A percentile compares a stretch with the other conserved stretches of the same genome.
Conservation (phyloP, 1,140 invertebrate genomes). For the Zaprionus taronus region DNA sequence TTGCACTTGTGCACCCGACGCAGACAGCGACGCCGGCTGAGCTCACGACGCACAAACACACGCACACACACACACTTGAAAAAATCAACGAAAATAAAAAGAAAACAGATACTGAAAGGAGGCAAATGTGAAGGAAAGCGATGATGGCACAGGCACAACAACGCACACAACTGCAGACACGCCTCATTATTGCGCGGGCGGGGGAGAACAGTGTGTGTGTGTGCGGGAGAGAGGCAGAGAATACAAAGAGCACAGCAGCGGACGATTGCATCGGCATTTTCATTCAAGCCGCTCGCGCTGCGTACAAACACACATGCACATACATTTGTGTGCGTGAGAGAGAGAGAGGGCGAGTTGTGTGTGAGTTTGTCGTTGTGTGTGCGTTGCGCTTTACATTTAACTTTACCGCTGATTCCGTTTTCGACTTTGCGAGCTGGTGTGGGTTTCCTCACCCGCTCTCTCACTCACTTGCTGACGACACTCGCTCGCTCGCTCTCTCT, state of each 20-base stretch:
- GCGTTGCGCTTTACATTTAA: slow-evolving; percentile 61
- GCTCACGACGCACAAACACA: slow-evolving; percentile 39
- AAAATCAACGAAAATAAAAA: slow-evolving; percentile 57
- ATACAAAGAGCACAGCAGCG: slow-evolving; percentile 53
- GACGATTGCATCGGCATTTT: slow-evolving; percentile 80
- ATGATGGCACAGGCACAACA: slow-evolving; percentile 57
- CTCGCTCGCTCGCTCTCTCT: not conserved
- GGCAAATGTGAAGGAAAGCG: slow-evolving; percentile 70
- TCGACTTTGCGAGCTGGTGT: slow-evolving; percentile 52
- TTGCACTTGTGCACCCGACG: slow-evolving; percentile 79
- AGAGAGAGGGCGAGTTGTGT: slow-evolving; percentile 9
- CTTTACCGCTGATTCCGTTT: slow-evolving; percentile 73
- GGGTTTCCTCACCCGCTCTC: slow-evolving; percentile 21
- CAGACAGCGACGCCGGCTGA: slow-evolving; percentile 27
- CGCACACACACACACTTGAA: slow-evolving; percentile 33
- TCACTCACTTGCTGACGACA: slow-evolving; percentile 5
- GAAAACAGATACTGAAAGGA: slow-evolving; percentile 68
- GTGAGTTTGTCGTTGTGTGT: slow-evolving; percentile 1
- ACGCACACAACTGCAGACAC: slow-evolving; percentile 49
- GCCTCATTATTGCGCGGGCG: slow-evolving; percentile 27
- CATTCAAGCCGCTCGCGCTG: slow-evolving; percentile 65
- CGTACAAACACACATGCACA: not conserved
- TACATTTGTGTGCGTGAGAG: not conserved
- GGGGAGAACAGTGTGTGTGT: slow-evolving; percentile 11
- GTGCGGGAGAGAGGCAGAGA: slow-evolving; percentile 35